Evolutionary conservation across 2,888 invertebrate genomes (phyloP), one percentile per base, ranked within the genome.

Genomic region (Ophraella communa): DNA sequence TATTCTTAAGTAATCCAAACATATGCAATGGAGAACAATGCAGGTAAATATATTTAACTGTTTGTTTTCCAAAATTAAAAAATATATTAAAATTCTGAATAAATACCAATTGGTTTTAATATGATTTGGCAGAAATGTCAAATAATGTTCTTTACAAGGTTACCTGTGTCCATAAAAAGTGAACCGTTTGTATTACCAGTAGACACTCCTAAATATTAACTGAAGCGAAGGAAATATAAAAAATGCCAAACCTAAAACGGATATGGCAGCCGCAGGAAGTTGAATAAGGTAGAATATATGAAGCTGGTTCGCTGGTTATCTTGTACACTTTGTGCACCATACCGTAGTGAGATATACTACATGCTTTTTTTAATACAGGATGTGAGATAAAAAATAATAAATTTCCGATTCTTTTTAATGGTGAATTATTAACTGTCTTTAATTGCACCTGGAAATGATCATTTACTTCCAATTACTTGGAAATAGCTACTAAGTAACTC

Each of bases 251-350:
- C 56, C 55, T 51, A 56, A 45, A 63, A 55, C 66, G 66, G 66
- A 66, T 62, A 51, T 47, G 52, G 24, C 51, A 44, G 49, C 62
- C 62, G 23, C 62, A 62, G 66, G 66, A 66, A 66, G 66, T 66
- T 47, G 56, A 62, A 62, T 45, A 61, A 51, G 49, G 27, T 24
- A 51, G 23, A 47, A 57, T 62, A 51, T 55, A 39, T 35, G 51
- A 65, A 60, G 52, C 51, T 49, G 59, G 53, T 47, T 54, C 47
- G 11, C 24, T 56, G 61, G 56, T 52, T 63, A 57, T 57, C 56
- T 56, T 57, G 52, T 57, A 57, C 57, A 63, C 57, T 52, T 63
- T 63, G 57, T 63, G 62, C 63, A 63, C 52, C 52, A 44, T 18
- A 57, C 51, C 57, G 57, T 63, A 57, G 4, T 52, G 52, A 51